A percentile compares a stretch with the other conserved stretches of the same genome.
These are phyloP conservation scores for Onychostoma macrolepis DNA, from an alignment of 2,113 vertebrate genomes.

Conservation along the genomic window DNA sequence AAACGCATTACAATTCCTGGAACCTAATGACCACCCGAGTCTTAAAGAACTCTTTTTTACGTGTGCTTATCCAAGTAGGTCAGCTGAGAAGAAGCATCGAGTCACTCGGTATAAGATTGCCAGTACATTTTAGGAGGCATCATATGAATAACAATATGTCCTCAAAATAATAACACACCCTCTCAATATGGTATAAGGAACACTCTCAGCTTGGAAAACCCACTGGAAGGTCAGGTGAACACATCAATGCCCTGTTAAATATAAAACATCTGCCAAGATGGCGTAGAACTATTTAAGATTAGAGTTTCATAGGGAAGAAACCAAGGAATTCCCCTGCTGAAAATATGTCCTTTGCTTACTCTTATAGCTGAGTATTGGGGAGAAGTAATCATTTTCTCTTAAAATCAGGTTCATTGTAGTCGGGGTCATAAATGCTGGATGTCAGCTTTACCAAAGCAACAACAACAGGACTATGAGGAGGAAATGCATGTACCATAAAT, in stretches of 20 bases:
- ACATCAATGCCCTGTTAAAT: not conserved
- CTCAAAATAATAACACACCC: not conserved
- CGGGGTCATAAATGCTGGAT: not conserved
- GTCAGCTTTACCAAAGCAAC: not conserved
- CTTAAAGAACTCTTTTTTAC: not conserved
- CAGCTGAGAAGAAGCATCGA: not conserved
- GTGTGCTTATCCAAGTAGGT: not conserved
- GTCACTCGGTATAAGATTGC: not conserved
- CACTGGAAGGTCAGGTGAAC: not conserved
- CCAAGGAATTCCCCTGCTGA: not conserved
- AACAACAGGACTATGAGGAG: not conserved
- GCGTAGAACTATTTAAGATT: not conserved
- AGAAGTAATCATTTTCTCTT: not conserved
- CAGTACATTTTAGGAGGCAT: not conserved
- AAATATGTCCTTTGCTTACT: not conserved
- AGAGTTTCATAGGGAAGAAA: not conserved
- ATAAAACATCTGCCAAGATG: constrained; percentile 2
- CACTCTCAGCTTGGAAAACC: not conserved
- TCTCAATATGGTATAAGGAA: not conserved
- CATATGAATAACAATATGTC: not conserved
- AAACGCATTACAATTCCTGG: too few relatives aligned
- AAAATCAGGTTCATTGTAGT: not conserved
- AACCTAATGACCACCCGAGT: not conserved
- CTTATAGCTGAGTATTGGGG: too few relatives aligned
- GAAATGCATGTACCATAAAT: not conserved